Percentiles rank a stretch among this genome's conserved stretches.
phyloP scores from a whole-genome alignment of 1,140 invertebrate genomes.

The Eciton burchellii region DNA sequence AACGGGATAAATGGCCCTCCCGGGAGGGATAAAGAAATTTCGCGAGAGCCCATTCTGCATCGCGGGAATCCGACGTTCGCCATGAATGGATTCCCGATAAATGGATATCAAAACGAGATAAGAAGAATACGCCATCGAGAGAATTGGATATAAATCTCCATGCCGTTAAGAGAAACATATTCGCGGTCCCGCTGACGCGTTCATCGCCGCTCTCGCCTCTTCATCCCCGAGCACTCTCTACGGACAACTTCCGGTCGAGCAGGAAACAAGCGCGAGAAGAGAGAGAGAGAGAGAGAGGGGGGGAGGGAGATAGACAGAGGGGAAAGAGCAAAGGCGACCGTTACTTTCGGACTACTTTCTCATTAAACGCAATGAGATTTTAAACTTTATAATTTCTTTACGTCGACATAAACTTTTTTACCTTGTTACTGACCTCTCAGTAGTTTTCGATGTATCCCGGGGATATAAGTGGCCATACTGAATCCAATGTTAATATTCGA shows the following conservation, averaged over 20 bases:
- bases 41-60: constrained; percentile 57
- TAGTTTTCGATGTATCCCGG: constrained; percentile 57
- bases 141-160: constrained; percentile 70
- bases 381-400: constrained; percentile 74
- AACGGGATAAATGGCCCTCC: constrained; percentile 60
- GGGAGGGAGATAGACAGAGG: background rate
- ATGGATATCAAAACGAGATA: constrained; percentile 64
- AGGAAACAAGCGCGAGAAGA: background rate
- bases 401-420: constrained; percentile 68
- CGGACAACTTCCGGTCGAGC: constrained; percentile 35
- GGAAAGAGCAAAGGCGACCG: constrained; percentile 5
- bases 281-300: background rate
- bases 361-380: constrained; percentile 74
- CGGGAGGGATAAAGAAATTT: constrained; percentile 69
- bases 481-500: constrained; percentile 63
- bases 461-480: constrained; percentile 60
- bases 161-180: constrained; percentile 15
- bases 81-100: constrained; percentile 66
- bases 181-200: constrained; percentile 33
- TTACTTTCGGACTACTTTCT: constrained; percentile 67
- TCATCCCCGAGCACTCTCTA: background rate
- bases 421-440: constrained; percentile 67
- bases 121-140: constrained; percentile 65
- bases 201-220: constrained; percentile 14
- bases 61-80: constrained; percentile 33